Conservation (phyloP, 2,113 vertebrate genomes). For the Aepyceros melampus region DNA sequence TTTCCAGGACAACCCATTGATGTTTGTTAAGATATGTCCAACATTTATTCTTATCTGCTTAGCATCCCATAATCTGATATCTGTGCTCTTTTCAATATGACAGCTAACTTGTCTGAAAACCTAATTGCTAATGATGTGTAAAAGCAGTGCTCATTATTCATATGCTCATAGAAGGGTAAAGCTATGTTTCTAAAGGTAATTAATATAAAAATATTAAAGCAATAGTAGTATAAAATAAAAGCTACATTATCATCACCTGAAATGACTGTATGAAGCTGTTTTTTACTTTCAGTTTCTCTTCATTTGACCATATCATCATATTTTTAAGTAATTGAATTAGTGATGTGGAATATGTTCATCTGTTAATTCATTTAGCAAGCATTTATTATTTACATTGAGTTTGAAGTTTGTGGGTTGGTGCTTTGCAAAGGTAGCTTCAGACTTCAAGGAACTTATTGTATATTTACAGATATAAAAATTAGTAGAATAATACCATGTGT, state of each 20-base stretch:
- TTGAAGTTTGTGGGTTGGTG: background rate
- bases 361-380: background rate
- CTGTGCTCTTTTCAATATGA: slow-evolving; percentile 28
- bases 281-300: background rate
- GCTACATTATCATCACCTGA: background rate
- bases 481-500: background rate
- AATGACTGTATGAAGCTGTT: background rate
- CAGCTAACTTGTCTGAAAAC: slow-evolving; percentile 1
- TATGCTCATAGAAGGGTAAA: background rate
- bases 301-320: background rate
- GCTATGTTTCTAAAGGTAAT: background rate
- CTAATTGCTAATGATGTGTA: slow-evolving; percentile 23
- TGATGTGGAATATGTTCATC: background rate
- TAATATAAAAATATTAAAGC: background rate
- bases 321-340: background rate
- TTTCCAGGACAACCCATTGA: background rate
- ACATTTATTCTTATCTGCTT: background rate
- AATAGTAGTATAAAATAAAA: background rate
- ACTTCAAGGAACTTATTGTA: background rate
- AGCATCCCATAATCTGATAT: background rate
- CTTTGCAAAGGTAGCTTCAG: background rate
- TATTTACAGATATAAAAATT: background rate
- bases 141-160: slow-evolving; percentile 30
- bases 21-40: background rate
- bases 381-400: background rate